These are phyloP conservation scores for Agrypnus murinus DNA, from an alignment of 2,888 invertebrate species.

Conservation along the genomic window DNA sequence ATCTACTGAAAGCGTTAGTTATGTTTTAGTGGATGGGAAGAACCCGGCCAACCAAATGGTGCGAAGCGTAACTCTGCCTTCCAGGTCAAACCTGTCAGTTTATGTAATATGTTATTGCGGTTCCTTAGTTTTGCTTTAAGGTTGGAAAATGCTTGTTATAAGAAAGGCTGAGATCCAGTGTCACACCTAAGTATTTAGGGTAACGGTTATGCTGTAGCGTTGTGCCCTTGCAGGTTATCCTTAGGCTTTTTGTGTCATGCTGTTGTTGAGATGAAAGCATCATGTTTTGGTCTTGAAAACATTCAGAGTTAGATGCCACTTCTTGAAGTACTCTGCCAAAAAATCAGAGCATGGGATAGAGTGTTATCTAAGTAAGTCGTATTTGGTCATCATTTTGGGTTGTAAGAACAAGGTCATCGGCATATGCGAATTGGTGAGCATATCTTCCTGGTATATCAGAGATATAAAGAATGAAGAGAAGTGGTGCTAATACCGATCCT, in stretches of 20 bases:
- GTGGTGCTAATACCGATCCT: slow-evolving; percentile 35
- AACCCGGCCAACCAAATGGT: neutral
- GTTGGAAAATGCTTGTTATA: neutral
- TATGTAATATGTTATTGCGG: neutral
- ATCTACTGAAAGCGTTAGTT: neutral
- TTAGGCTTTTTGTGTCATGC: slow-evolving; percentile 11
- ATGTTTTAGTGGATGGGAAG: slow-evolving; percentile 6
- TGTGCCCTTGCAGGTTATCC: slow-evolving; percentile 24
- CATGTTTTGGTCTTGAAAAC: slow-evolving; percentile 27
- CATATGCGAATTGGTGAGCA: slow-evolving; percentile 30
- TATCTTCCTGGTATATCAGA: slow-evolving; percentile 23
- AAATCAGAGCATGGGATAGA: slow-evolving; percentile 24
- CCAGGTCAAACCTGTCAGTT: neutral
- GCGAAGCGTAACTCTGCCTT: slow-evolving; percentile 4
- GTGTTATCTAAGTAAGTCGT: slow-evolving; percentile 12
- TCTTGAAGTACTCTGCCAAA: slow-evolving; percentile 17
- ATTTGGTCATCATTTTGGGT: slow-evolving; percentile 9
- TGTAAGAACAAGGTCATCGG: slow-evolving; percentile 30
- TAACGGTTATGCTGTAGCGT: neutral
- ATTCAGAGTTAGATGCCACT: slow-evolving; percentile 32
- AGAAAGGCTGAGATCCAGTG: neutral
- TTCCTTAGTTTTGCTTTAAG: neutral
- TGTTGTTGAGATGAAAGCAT: slow-evolving; percentile 31
- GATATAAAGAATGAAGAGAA: slow-evolving; percentile 31
- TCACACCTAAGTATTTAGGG: neutral